A percentile compares a stretch with the other conserved stretches of the same genome.
These are phyloP conservation scores for Anthopleura sola DNA, from an alignment of 64 coral and sea anemone genomes.

Conservation along the genomic window DNA sequence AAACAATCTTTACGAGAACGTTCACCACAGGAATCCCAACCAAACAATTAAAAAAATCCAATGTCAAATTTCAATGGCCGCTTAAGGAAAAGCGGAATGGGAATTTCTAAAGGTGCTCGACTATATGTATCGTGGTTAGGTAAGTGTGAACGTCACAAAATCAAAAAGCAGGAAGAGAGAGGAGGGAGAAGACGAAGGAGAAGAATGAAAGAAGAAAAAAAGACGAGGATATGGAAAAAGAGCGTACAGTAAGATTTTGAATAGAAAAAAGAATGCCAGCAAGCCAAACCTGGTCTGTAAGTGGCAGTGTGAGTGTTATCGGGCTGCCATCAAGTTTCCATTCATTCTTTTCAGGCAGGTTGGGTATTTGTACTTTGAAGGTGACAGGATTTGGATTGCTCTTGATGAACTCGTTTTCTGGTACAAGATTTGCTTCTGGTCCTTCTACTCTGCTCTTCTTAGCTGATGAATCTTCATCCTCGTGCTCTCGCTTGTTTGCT, in stretches of 20 bases:
- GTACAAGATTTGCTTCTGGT: slow-evolving; percentile 88
- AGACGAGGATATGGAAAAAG: too few relatives aligned
- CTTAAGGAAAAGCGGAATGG: too few relatives aligned
- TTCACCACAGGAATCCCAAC: too few relatives aligned
- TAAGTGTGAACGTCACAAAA: too few relatives aligned
- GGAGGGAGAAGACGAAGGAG: too few relatives aligned
- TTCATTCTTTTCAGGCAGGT: slow-evolving; percentile 89
- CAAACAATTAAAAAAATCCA: too few relatives aligned
- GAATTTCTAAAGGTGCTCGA: too few relatives aligned
- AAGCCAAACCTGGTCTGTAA: slow-evolving; percentile 79
- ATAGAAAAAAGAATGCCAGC: not conserved
- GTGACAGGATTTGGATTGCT: slow-evolving; percentile 69
- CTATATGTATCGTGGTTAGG: too few relatives aligned
- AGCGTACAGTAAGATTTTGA: not conserved
- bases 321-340: slow-evolving; percentile 89
- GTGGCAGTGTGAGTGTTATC: slow-evolving; percentile 80
- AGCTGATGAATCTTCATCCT: slow-evolving; percentile 54
- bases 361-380: slow-evolving; percentile 91
- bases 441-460: slow-evolving; percentile 90
- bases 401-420: slow-evolving; percentile 76
- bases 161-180: too few relatives aligned
- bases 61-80: too few relatives aligned
- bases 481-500: slow-evolving; percentile 54
- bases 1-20: too few relatives aligned
- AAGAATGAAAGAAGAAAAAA: too few relatives aligned